Percentiles rank a stretch among this genome's conserved stretches.
Conservation (phyloP, 2,797 vertebrate species). For the Manis pentadactyla region DNA sequence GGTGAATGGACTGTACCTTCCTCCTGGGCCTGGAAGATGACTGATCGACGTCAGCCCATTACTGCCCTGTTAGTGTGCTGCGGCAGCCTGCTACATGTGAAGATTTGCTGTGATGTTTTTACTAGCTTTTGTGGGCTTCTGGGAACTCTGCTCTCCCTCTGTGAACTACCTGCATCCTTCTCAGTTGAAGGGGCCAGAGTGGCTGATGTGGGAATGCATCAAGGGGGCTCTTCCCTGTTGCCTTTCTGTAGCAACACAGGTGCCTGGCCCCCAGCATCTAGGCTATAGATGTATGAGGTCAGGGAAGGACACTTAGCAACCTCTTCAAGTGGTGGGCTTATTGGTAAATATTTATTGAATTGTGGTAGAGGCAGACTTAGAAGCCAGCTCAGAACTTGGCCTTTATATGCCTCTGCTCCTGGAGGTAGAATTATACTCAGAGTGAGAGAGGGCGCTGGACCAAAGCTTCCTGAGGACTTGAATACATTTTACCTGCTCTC, state of each 20-base stretch:
- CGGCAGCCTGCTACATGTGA: neutral
- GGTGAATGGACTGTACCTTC: conserved; percentile 41
- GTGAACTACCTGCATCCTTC: conserved; percentile 27
- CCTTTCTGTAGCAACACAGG: conserved; percentile 12
- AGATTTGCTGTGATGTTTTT: conserved; percentile 44
- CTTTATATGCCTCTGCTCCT: conserved; percentile 47
- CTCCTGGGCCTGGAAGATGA: conserved; percentile 39
- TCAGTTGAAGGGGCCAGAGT: conserved; percentile 27
- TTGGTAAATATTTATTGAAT: conserved; percentile 54
- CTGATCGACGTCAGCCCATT: neutral
- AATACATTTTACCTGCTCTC: conserved; percentile 47
- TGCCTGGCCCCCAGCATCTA: conserved; percentile 4
- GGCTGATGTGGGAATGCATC: neutral
- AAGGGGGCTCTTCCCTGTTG: neutral
- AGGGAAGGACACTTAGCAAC: conserved; percentile 23
- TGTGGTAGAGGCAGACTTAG: conserved; percentile 3
- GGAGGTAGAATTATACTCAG: conserved; percentile 62
- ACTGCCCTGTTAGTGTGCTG: neutral
- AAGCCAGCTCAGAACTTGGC: conserved; percentile 50
- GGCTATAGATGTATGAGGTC: neutral
- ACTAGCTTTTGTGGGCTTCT: conserved; percentile 49
- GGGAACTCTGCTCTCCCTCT: conserved; percentile 60
- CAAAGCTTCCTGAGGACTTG: conserved; percentile 57
- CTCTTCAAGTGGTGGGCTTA: conserved; percentile 19
- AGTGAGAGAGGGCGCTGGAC: conserved; percentile 46